Conservation (phyloP, 2,888 invertebrate species). For the Luffia ferchaultella region DNA sequence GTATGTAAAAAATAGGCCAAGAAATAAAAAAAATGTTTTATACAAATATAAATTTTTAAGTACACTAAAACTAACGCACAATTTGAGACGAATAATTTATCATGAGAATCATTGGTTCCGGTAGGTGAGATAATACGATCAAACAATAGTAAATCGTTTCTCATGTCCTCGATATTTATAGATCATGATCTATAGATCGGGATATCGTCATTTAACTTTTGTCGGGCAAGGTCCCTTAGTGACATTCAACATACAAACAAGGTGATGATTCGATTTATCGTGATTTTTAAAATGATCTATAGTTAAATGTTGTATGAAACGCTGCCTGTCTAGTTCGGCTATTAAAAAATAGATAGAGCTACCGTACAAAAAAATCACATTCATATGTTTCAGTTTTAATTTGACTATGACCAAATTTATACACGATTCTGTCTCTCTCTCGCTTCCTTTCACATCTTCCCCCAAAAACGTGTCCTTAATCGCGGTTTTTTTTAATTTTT, state of each 20-base stretch:
- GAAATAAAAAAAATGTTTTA: too few relatives aligned
- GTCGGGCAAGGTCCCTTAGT: background rate
- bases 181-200: background rate
- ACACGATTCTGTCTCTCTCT: too few relatives aligned
- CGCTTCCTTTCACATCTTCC: too few relatives aligned
- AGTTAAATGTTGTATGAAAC: too few relatives aligned
- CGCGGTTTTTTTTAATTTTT: too few relatives aligned
- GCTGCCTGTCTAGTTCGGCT: too few relatives aligned
- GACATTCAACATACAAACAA: background rate
- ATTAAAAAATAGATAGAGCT: too few relatives aligned
- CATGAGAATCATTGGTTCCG: background rate
- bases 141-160: background rate
- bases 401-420: too few relatives aligned
- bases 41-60: background rate
- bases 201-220: background rate
- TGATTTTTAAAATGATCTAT: background rate
- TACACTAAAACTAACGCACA: background rate
- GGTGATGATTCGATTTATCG: background rate
- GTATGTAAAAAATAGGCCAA: too few relatives aligned
- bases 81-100: background rate
- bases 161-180: background rate
- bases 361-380: too few relatives aligned
- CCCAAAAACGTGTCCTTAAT: too few relatives aligned
- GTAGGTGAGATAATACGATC: background rate
- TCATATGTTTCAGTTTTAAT: too few relatives aligned